Base-by-base conservation (phyloP, 2,888 invertebrate genomes). In the Drosophila mimetica region DNA sequence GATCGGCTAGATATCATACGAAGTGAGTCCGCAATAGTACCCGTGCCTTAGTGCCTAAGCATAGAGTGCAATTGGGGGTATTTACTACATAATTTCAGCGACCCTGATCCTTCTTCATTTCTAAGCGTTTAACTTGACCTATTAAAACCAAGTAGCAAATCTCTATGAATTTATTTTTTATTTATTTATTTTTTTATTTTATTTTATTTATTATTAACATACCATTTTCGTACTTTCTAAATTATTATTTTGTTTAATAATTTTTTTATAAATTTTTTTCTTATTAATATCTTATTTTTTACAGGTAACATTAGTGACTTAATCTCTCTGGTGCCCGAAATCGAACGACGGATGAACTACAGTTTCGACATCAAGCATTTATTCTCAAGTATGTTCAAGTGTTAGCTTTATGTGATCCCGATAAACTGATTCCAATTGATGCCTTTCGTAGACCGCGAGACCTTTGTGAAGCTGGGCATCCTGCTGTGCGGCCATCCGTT, bases 401-500 rank as follows among this genome's bases (percentile, higher is more conserved):
- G 16, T 16, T 28, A 7, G 7, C 4, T 4, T 14, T 16, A 9
- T 53, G 11, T 8, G 9, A 25, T 8, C 25, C 14, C 4, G 2
- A 11, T 22, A 48, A 50, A n/a, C 8, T 3, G 7, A 25, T 25
- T 25, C 25, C 25, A 22, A 13, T 5, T 16, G 1, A 42, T n/a
- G 16, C 2, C 11, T 4, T 1, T 9, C 7, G 16, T 36, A 92
- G 92, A 91, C 76, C 90, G 90, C 13, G 67, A 83, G 18, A 91
- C 90, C 2, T 91, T 95, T 59, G 91, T 93, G 0, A 93, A 93
- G 47, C 92, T 93, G 0, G 95, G 95, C 9, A 92, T 92, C 57
- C 90, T 95, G 90, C 69, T 95, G 25, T 95, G 95, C 66, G 95
- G 95, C 0, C 93, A 93, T 74, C 93, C 94, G 0, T 93, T 95